These are phyloP conservation scores for Cataglyphis hispanica DNA, from an alignment of 1,140 invertebrate genomes.

Conservation along the genomic window DNA sequence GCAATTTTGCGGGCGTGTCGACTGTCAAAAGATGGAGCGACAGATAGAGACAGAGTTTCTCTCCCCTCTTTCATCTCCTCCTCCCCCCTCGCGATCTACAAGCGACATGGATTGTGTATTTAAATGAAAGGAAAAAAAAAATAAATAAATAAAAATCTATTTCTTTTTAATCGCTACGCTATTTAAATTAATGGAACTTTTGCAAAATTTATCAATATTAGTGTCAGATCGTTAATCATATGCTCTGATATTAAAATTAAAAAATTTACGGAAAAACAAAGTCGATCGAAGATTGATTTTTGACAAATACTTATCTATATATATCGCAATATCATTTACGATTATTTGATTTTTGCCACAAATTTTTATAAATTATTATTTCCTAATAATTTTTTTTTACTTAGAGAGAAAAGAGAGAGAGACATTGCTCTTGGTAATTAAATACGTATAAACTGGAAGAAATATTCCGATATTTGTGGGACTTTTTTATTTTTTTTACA, in stretches of 20 bases:
- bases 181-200: too few species aligned
- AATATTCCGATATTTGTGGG: not conserved
- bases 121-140: slow-evolving; percentile 23
- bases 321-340: too few species aligned
- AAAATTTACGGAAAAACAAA: too few species aligned
- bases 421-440: too few species aligned
- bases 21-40: slow-evolving; percentile 80
- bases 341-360: not conserved
- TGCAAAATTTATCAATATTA: too few species aligned
- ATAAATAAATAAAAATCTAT: slow-evolving; percentile 2
- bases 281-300: too few species aligned
- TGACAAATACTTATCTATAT: too few species aligned
- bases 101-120: slow-evolving; percentile 13
- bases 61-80: not conserved
- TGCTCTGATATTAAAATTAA: too few species aligned
- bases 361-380: not conserved
- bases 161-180: not conserved
- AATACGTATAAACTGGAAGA: too few species aligned
- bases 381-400: not conserved
- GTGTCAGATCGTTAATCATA: too few species aligned
- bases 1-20: slow-evolving; percentile 83
- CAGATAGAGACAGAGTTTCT: slow-evolving; percentile 65
- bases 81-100: not conserved
- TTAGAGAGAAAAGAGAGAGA: not conserved
- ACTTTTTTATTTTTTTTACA: not conserved